phyloP scores from a whole-genome alignment of 1,140 invertebrate genomes.

The Drosophila kepulauana region DNA sequence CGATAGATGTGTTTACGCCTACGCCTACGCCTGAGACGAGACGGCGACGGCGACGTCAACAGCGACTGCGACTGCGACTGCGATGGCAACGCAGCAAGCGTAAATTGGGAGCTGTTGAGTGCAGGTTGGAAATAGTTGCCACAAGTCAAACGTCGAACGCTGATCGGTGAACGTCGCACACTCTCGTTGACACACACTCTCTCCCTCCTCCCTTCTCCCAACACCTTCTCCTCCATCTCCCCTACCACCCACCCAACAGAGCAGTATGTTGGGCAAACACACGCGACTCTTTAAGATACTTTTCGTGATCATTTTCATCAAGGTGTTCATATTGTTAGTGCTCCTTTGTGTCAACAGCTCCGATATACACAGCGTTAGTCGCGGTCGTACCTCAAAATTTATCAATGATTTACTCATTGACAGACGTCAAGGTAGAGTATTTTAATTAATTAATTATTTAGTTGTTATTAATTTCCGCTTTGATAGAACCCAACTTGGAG shows the following conservation, averaged over 20 bases:
- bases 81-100: neutral
- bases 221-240: too few species aligned
- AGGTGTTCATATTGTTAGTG: slow-evolving; percentile 48
- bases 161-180: neutral
- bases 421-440: slow-evolving; percentile 39
- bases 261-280: slow-evolving; percentile 46
- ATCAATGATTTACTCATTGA: slow-evolving; percentile 56
- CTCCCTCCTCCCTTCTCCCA: too few species aligned
- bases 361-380: neutral
- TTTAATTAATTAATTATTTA: neutral
- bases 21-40: neutral
- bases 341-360: slow-evolving; percentile 35
- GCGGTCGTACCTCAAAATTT: neutral
- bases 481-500: slow-evolving; percentile 44
- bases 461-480: neutral
- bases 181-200: too few species aligned
- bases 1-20: neutral
- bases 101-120: slow-evolving; percentile 5
- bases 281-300: slow-evolving; percentile 50
- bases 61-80: neutral
- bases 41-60: neutral
- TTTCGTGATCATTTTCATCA: slow-evolving; percentile 54
- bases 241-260: too few species aligned
- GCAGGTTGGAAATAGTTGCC: slow-evolving; percentile 11
- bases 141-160: slow-evolving; percentile 16